Percentiles rank a stretch among this genome's conserved stretches.
Evolutionary conservation across 2,888 invertebrate genomes (phyloP).

Genomic region (Caenorhabditis zanzibari): DNA sequence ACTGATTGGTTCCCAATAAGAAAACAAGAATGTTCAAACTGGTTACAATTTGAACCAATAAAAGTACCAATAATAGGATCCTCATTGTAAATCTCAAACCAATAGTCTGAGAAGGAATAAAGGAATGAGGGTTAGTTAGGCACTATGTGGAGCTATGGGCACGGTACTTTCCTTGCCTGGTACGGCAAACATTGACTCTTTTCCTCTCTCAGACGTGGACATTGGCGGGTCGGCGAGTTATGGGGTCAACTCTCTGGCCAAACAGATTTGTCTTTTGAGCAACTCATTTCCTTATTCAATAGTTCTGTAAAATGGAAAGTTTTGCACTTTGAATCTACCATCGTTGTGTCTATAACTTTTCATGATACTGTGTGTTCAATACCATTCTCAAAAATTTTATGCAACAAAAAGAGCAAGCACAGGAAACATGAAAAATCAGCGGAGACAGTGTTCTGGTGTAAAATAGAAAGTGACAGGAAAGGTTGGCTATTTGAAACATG

Average conservation of each 20-base stretch:
- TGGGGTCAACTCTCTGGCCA: conserved; percentile 66
- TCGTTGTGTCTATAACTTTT: not conserved
- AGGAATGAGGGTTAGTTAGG: conserved; percentile 24
- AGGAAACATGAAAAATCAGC: conserved; percentile 21
- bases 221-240: conserved; percentile 20
- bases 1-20: conserved; percentile 82
- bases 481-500: conserved; percentile 11
- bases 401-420: conserved; percentile 56
- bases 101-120: conserved; percentile 27
- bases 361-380: not conserved
- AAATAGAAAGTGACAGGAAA: conserved; percentile 14
- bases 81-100: conserved; percentile 33
- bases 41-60: conserved; percentile 42
- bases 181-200: conserved; percentile 67
- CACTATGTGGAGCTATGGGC: conserved; percentile 44
- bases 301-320: not conserved
- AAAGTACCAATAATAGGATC: conserved; percentile 43
- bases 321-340: no score
- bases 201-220: conserved; percentile 59
- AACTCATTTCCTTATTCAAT: conserved; percentile 35
- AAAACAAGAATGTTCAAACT: conserved; percentile 81
- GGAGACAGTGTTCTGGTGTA: conserved; percentile 4
- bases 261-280: conserved; percentile 64
- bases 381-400: conserved; percentile 59
- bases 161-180: conserved; percentile 55